These are phyloP conservation scores for Polymixis lichenea DNA, from an alignment of 2,888 invertebrate genomes.

Conservation along the genomic window DNA sequence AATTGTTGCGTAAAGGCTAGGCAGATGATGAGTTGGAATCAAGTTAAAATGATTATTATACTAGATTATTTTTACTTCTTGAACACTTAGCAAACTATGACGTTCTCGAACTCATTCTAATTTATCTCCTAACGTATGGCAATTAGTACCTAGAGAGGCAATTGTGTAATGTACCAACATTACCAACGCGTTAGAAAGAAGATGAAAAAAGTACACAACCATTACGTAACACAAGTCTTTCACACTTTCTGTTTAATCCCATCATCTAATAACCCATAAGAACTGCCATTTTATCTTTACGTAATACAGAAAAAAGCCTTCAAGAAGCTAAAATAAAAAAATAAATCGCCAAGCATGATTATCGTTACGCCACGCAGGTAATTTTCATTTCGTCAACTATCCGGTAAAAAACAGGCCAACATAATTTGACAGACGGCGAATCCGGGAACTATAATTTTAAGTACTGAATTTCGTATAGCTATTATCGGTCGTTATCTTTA, in stretches of 20 bases:
- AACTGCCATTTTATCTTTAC: background rate
- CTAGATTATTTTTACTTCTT: no score
- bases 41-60: no score
- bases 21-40: background rate
- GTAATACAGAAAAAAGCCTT: constrained; percentile 22
- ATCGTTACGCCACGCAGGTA: constrained; percentile 31
- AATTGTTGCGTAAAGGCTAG: no score
- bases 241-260: constrained; percentile 38
- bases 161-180: background rate
- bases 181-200: background rate
- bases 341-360: background rate
- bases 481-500: background rate
- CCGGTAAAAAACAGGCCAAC: constrained; percentile 4
- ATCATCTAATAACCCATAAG: constrained; percentile 31
- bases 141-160: background rate
- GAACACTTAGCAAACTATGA: background rate
- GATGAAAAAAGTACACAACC: background rate
- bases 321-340: background rate
- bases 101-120: background rate
- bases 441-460: constrained; percentile 1
- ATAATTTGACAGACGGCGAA: constrained; percentile 16
- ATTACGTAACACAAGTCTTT: constrained; percentile 28
- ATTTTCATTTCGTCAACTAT: constrained; percentile 47
- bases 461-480: background rate
- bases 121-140: background rate